These are phyloP conservation scores for Ichneumoninae sp. DNA, from an alignment of 2,888 invertebrate species.

Conservation along the genomic window DNA sequence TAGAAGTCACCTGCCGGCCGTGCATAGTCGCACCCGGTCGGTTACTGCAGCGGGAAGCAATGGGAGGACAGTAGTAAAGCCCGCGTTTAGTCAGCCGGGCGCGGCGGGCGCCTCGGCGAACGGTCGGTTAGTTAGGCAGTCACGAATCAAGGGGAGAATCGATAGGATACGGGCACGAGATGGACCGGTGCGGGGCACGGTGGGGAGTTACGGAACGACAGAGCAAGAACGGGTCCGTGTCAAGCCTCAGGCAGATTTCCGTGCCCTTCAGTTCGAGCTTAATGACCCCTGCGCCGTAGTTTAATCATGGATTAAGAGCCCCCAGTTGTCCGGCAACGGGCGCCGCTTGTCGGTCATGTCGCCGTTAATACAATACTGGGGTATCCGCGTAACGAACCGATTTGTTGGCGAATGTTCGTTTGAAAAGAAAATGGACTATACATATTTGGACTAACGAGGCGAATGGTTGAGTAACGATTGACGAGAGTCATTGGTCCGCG, in stretches of 20 bases:
- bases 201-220: slow-evolving; percentile 76
- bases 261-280: slow-evolving; percentile 81
- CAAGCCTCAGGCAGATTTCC: slow-evolving; percentile 77
- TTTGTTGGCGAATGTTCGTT: background rate
- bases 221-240: slow-evolving; percentile 71
- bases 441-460: background rate
- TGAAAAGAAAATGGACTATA: background rate
- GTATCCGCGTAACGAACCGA: background rate
- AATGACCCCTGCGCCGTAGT: slow-evolving; percentile 81
- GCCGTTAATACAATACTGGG: slow-evolving; percentile 11
- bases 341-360: slow-evolving; percentile 27
- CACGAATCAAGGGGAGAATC: slow-evolving; percentile 79
- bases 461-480: background rate
- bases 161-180: slow-evolving; percentile 72
- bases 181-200: slow-evolving; percentile 19
- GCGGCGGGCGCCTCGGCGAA: slow-evolving; percentile 46
- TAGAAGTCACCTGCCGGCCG: slow-evolving; percentile 46
- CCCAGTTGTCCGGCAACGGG: slow-evolving; percentile 67
- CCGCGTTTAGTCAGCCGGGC: slow-evolving; percentile 72
- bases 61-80: slow-evolving; percentile 73
- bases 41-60: slow-evolving; percentile 38
- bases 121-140: slow-evolving; percentile 76
- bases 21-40: slow-evolving; percentile 23
- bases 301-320: slow-evolving; percentile 82
- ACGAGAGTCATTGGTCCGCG: background rate